Evolutionary conservation across 2,797 vertebrate species (phyloP), one percentile per base, ranked within the genome.

Genomic region (Leptoclinus maculatus): DNA sequence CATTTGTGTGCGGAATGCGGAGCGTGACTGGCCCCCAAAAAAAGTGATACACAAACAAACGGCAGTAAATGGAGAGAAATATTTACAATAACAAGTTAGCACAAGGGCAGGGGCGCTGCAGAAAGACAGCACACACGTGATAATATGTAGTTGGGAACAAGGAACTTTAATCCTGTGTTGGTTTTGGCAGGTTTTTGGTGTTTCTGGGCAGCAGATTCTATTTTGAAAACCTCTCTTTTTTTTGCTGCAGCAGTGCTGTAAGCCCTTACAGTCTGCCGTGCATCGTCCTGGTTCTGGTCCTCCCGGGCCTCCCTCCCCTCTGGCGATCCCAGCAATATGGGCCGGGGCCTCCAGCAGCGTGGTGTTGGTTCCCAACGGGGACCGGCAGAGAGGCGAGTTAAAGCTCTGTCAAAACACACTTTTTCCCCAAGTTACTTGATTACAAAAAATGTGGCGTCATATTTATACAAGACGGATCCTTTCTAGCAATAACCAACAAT

Each of bases 1-100:
- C 29, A 17, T 76, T 60, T 25, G 67, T 88, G 83, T 63, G 56
- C 79, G 45, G 87, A 89, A 89, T 90, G 39, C 68, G 1, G 5
- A 91, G 60, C 38, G 13, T 54, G 47, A 68, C 12, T 14, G 32
- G 64, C 36, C 59, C 66, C 27, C n/a, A n/a, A 7, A 63, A 83
- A 59, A 76, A 69, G 16, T 45, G 64, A 70, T 41, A 32, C 23
- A 54, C 65, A 81, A 75, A 85, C 66, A 72, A 78, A 76, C 51
- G 66, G 32, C n/a, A 11, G 64, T 60, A 78, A 78, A 74, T 67
- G 3, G 41, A 77, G n/a, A 73, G 23, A 73, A 43, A 66, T 71
- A 66, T 73, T 73, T 79, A 32, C 27, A 78, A 23, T 72, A 67
- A 58, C 65, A 66, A 63, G 49, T 70, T 67, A 16, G 14, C 12